Conservation (phyloP, 2,888 invertebrate genomes). For the Spialia ferax region DNA sequence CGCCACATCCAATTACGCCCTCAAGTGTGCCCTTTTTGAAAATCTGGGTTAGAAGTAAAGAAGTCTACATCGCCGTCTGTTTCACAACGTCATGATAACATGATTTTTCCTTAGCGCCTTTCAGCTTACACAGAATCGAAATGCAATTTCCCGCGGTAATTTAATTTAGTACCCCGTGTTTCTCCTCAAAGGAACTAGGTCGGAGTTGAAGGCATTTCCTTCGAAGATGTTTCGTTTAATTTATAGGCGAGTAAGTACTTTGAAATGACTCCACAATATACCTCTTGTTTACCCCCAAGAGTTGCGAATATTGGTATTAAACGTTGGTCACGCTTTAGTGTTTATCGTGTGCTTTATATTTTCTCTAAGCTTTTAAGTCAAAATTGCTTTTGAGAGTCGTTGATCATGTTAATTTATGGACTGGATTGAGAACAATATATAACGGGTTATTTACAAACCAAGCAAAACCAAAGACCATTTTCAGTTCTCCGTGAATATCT, state of each 20-base stretch:
- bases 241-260: neutral
- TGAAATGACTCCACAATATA: neutral
- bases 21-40: neutral
- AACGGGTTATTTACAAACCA: no score
- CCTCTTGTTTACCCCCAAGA: no score
- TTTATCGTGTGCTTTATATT: no score
- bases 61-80: neutral
- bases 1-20: conserved; percentile 3
- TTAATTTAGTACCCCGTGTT: conserved; percentile 1
- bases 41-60: conserved; percentile 15
- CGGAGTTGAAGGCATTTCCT: neutral
- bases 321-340: no score
- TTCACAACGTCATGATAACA: neutral
- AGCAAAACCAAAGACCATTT: no score
- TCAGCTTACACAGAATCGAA: conserved; percentile 11
- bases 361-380: no score
- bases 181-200: conserved; percentile 1
- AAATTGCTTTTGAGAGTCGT: no score
- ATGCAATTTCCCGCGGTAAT: conserved; percentile 10
- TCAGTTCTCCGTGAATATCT: no score
- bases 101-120: neutral
- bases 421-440: no score
- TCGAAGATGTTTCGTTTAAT: neutral
- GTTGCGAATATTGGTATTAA: no score
- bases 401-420: no score